Evolutionary conservation across 1,140 invertebrate species (phyloP), one percentile per base, ranked within the genome.

Genomic region (Hyles euphorbiae): DNA sequence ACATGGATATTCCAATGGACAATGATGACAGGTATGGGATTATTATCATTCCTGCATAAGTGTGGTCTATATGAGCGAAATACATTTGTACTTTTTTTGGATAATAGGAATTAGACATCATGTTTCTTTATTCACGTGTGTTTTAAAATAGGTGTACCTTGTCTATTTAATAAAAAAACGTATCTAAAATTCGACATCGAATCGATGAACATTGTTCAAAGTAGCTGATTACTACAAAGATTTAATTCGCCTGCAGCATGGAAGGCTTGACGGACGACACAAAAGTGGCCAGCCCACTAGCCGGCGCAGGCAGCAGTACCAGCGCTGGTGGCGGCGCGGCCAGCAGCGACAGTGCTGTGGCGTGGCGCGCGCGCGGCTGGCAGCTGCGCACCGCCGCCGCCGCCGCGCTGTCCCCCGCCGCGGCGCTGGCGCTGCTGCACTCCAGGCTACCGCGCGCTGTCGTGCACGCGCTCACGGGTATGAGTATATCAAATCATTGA

Each of bases 371-470:
- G 91, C 93, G 53, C 34, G 72, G 73, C 58, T 89, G 92, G 34
- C 93, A 95, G 81, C 88, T 97, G 50, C 88, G 93, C 57, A 95
- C 94, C 3, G 89, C 96, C 8, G 94, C 95, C 5, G 87, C 93
- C 46, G 93, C 94, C 3, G 94, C 94, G 62, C 93, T 96, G 79
- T 97, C 95, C 3, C 91, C 93, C 1, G 90, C 92, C 22, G 94
- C 94, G 46, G 93, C 95, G 51, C 91, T 92, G 58, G 93, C 94
- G 70, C 87, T 97, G 46, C 91, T 97, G 34, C 92, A 94, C 76
- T 96, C 94, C 0, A 92, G 94, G 46, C 90, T 97, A 58, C 95
- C 95, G 4, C 55, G 58, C 10, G 81, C 78, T 12, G 68, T 86
- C 48, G 76, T 85, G n/a, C 59, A 67, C 32, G 80, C 84, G 32